Evolutionary conservation across 1,140 invertebrate species (phyloP), one percentile per base, ranked within the genome.

Genomic region (Goniozus legneri): DNA sequence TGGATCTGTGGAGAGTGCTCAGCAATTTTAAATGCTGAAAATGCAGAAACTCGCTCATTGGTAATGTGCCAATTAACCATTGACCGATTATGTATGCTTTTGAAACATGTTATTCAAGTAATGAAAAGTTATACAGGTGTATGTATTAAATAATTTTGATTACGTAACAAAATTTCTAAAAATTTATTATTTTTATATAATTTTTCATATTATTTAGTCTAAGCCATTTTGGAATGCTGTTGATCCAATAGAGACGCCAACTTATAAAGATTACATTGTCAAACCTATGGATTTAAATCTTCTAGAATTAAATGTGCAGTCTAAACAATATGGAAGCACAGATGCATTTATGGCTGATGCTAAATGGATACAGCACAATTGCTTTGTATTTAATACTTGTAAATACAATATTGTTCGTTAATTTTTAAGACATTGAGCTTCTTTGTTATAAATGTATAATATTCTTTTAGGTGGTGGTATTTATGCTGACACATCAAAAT

Each of bases 331-430:
- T 70, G 86, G 88, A n/a, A 91, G 86, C 66, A 91, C 91, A 0
- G 88, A 94, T 62, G 88, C 89, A 8, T 94, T 96, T 71, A 76
- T 91, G 34, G 84, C 89, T 6, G 93, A 97, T 68, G 84, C 86
- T 1, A 91, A 91, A 66, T 96, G 92, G 92, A 89, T 97, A 58
- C 79, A 92, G 35, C 92, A 96, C 65, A 95, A 96, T 63, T 89
- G 90, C 71, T 84, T 91, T 60, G 83, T 95, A 27, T 95, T 89
- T 60, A 91, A 91, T 76, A 88, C 91, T 60, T 81, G 90, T 93
- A 78, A 77, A 83, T 78, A 39, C 10, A 27, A 10, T 10, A n/a
- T n/a, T n/a, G n/a, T n/a, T n/a, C n/a, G n/a, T n/a, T n/a, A n/a
- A n/a, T n/a, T n/a, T n/a, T n/a, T n/a, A n/a, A n/a, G n/a, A 27